Base-by-base conservation (phyloP, 2,797 vertebrate genomes). In the Oreochromis mossambicus region DNA sequence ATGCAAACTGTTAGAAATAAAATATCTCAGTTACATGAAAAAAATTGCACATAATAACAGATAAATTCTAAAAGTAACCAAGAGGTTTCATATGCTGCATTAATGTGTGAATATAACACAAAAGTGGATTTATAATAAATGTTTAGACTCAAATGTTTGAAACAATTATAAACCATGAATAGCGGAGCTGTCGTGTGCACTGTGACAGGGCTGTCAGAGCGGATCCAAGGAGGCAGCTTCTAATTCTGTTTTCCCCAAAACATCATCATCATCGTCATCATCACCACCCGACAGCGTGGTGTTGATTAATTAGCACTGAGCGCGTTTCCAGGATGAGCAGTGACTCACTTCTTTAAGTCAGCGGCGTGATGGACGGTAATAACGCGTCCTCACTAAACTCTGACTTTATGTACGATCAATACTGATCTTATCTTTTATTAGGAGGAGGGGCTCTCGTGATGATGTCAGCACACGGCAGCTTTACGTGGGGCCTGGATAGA, bases 11-110 rank as follows among this genome's bases (percentile, higher is more conserved):
- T 26, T 11, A 73, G 14, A 70, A 70, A 48, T 29, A 46, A 46
- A 43, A 43, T 68, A 0, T 70, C 8, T 43, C 38, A 14, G 0
- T 0, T 24, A 14, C 0, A 21, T 41, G 6, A 63, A 66, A 38
- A 66, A 0, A 66, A 0, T 21, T 66, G 21, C 61, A 41, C 34
- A 66, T 38, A 41, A 41, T 14, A 66, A 24, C 5, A 11, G 24
- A 19, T 29, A 4, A 5, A 19, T 17, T 46, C 21, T 70, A 26
- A 46, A 48, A 48, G 9, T 29, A 48, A 73, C 41, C 10, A 19
- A 12, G 26, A 32, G 21, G 15, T 48, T 46, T 17, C 24, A 29
- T 5, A 7, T 0, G 21, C 14, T 43, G 43, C 41, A 7, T 12
- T 3, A 48, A 0, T 48, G 24, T 17, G 38, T 73, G 41, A 48